phyloP scores from a whole-genome alignment of 1,140 invertebrate genomes.

The Brachionus angularis region DNA sequence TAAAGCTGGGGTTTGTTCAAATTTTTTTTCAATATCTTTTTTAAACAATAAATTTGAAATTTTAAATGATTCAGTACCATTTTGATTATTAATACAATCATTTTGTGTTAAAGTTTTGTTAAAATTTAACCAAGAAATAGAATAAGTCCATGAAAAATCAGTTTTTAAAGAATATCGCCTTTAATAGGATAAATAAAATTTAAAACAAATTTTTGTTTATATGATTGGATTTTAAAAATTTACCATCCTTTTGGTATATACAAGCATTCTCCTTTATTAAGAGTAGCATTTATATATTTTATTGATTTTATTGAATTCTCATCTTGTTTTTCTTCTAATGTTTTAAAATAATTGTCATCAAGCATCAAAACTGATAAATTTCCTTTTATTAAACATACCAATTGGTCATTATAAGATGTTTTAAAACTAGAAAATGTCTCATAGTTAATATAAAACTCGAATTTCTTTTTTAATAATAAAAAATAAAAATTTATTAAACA shows the following conservation, averaged over 20 bases:
- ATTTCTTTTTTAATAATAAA: no score
- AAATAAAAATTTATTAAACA: neutral
- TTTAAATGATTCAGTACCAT: neutral
- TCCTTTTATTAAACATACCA: no score
- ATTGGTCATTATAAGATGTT: no score
- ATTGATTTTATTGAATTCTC: neutral
- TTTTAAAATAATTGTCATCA: no score
- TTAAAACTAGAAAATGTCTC: no score
- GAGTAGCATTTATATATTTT: neutral
- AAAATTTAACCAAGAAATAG: neutral
- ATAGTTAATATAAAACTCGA: no score
- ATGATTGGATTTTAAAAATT: no score
- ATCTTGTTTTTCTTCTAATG: neutral
- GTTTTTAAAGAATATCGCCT: conserved; percentile 3
- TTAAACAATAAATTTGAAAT: neutral
- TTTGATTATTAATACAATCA: neutral
- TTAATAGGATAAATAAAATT: neutral
- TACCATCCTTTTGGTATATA: neutral
- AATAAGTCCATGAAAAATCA: neutral
- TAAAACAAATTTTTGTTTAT: no score
- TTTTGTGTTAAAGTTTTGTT: neutral
- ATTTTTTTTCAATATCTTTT: neutral
- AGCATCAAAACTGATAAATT: no score
- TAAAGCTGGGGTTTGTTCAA: neutral
- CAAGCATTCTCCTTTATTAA: conserved; percentile 15